Evolutionary conservation across 1,140 invertebrate species (phyloP).

Genomic region (Hypsibius dujardini): DNA sequence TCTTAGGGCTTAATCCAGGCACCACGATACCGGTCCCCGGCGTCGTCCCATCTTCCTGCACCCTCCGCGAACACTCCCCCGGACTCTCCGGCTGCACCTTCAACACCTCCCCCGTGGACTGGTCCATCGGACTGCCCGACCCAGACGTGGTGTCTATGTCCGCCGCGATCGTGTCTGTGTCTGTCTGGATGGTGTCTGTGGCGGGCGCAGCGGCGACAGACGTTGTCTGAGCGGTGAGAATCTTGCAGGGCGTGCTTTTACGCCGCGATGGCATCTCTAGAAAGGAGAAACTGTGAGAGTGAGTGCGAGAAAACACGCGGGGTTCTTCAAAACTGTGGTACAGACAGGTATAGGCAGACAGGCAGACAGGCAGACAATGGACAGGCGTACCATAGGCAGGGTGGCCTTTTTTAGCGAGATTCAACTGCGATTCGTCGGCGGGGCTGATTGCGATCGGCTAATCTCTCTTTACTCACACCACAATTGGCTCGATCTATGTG

Average conservation of each 20-base stretch:
- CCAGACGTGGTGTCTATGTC: background rate
- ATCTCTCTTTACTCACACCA: too few relatives aligned
- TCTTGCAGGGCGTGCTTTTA: constrained; percentile 12
- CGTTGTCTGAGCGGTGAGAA: background rate
- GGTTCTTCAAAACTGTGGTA: too few relatives aligned
- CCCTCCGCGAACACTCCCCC: background rate
- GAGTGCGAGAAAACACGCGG: too few relatives aligned
- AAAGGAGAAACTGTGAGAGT: background rate
- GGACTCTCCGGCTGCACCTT: constrained; percentile 15
- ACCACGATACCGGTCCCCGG: background rate
- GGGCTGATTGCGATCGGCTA: too few relatives aligned
- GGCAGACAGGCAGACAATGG: background rate
- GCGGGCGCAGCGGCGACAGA: background rate
- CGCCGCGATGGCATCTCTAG: constrained; percentile 15
- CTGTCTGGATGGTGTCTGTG: too few relatives aligned
- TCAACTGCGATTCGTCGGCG: too few relatives aligned
- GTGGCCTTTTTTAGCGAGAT: too few relatives aligned
- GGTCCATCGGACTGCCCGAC: constrained; percentile 3
- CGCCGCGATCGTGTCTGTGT: background rate
- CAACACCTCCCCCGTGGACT: background rate
- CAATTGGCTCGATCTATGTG: too few relatives aligned
- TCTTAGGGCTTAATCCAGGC: too few relatives aligned
- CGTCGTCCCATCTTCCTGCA: background rate
- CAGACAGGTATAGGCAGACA: too few relatives aligned
- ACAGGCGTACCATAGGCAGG: too few relatives aligned